Evolutionary conservation across 1,140 invertebrate species (phyloP), one percentile per base, ranked within the genome.

Genomic region (Aethina tumida): DNA sequence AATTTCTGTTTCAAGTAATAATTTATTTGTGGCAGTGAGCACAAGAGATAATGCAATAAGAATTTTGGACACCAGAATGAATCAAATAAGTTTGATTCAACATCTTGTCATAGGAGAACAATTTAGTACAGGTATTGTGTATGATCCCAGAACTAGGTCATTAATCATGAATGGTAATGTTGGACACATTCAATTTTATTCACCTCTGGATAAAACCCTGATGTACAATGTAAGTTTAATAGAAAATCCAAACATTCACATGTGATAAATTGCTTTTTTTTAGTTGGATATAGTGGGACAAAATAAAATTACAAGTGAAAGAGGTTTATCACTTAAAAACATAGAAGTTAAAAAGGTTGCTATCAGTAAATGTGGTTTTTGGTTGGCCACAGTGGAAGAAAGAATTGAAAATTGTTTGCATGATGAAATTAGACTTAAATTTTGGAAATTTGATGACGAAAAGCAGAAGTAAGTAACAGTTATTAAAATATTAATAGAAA

Each of bases 171-270:
- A 89, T 64, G 84, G 84, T 21, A 70, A 74, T 47, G 68, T 74
- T 1, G 87, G 87, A 15, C 77, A 85, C 51, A 60, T 91, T 24
- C 87, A 92, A 60, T 88, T 89, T 66, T 89, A 78, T 57, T 76
- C 75, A 30, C 68, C 77, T 1, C 62, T 70, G 33, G 71, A 70
- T 4, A 77, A 77, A 49, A 75, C 63, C 48, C 66, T 86, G 35
- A 55, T 88, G 0, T 87, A 77, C 50, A 83, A 81, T 71, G 82
- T 87, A 62, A 74, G 73, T 68, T 22, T 26, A 5, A 24, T 20
- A 14, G 7, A 29, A 16, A 41, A 35, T 9, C n/a, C n/a, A n/a
- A n/a, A n/a, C n/a, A n/a, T n/a, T n/a, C n/a, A n/a, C n/a, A n/a
- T n/a, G n/a, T n/a, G 9, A 4, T 13, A 29, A 5, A 29, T 12